Evolutionary conservation across 2,888 invertebrate genomes (phyloP), one percentile per base, ranked within the genome.

Genomic region (Patella depressa): DNA sequence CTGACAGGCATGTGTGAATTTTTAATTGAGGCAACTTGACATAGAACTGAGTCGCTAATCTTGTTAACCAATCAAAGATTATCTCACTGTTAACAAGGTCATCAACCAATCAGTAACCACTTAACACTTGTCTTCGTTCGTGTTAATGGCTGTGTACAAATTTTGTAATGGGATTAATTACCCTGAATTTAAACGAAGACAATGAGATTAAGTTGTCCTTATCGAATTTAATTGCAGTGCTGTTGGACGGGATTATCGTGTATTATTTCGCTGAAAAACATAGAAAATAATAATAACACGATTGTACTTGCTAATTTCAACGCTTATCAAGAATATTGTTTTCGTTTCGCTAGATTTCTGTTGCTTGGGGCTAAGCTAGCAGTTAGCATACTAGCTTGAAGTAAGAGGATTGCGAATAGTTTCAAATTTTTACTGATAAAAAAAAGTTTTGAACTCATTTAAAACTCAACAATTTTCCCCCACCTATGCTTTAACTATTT

Each of bases 91-190:
- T 65, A 12, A 65, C 14, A 65, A 65, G 24, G 19, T 65, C 24
- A 65, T 65, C 24, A 24, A 24, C 65, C 65, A 65, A 65, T 65
- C 65, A 65, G 19, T 65, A 65, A 19, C 19, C 24, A 65, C 65
- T 65, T 65, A 65, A 65, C 65, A 65, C 65, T 65, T 65, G 65
- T 65, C 65, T 65, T 19, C 65, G 24, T 24, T 24, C 24, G 45
- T 24, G 65, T 65, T 65, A 65, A 65, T 65, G 65, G 24, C 24
- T 65, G 45, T 65, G 65, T 65, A 65, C 65, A 65, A 65, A 65
- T 65, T 24, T 24, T 65, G 19, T 65, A 65, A 65, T 65, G 65
- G 65, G 65, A 65, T 65, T 65, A 65, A 65, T 65, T 65, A 24
- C 19, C 17, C 19, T 65, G 24, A 12, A 65, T 65, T 3, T 3